Conservation (phyloP, 2,113 vertebrate species). For the Rhinichthys klamathensis region DNA sequence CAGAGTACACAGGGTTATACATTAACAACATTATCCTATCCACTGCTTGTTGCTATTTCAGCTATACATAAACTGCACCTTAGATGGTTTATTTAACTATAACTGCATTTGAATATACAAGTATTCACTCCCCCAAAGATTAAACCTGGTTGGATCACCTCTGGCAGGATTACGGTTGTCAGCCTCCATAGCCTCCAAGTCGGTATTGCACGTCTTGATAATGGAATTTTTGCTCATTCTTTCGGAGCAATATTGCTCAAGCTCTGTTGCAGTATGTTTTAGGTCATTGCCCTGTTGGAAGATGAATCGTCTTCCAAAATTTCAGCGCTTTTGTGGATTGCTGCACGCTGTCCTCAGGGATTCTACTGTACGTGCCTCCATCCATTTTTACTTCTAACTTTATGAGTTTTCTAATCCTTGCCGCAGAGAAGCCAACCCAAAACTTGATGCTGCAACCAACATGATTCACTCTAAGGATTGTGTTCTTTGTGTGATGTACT, state of each 20-base stretch:
- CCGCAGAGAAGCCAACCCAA: slow-evolving; percentile 18
- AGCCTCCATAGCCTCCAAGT: not conserved
- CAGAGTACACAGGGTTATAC: not conserved
- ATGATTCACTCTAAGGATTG: slow-evolving; percentile 5
- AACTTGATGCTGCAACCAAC: slow-evolving; percentile 11
- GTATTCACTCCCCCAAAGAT: not conserved
- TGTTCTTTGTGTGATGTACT: not conserved
- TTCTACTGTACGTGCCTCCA: slow-evolving; percentile 14
- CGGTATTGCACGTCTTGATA: not conserved
- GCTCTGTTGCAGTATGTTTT: slow-evolving; percentile 28
- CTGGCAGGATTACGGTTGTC: not conserved
- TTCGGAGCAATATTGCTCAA: not conserved
- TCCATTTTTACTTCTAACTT: slow-evolving; percentile 28
- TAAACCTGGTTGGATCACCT: not conserved
- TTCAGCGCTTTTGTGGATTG: slow-evolving; percentile 25
- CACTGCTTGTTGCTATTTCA: not conserved
- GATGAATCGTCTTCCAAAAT: slow-evolving; percentile 33
- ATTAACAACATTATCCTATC: not conserved
- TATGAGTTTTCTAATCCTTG: slow-evolving; percentile 34
- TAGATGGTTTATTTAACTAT: not conserved
- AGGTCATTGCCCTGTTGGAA: slow-evolving; percentile 27
- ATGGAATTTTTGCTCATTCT: slow-evolving; percentile 11
- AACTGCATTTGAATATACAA: not conserved
- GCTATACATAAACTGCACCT: not conserved
- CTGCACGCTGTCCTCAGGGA: slow-evolving; percentile 20